A percentile compares a stretch with the other conserved stretches of the same genome.
Conservation (phyloP, 2,888 invertebrate genomes). For the Lochmaea crataegi region DNA sequence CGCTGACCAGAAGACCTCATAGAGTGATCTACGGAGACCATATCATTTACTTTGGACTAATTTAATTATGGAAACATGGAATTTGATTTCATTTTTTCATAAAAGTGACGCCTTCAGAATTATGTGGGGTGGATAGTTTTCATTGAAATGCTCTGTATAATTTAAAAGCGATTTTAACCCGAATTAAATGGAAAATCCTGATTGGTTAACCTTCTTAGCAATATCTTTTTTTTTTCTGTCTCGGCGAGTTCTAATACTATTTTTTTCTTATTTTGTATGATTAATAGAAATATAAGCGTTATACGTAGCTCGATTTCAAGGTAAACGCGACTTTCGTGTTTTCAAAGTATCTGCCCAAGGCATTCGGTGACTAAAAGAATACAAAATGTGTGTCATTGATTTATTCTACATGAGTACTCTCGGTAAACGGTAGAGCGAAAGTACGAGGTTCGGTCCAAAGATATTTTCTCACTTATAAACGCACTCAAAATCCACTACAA, state of each 20-base stretch:
- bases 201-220: neutral
- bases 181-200: neutral
- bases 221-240: neutral
- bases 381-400: slow-evolving; percentile 8
- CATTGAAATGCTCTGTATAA: too few relatives aligned
- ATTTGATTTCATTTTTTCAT: too few relatives aligned
- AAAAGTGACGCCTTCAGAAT: too few relatives aligned
- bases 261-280: neutral
- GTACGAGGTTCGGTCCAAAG: neutral
- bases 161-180: neutral
- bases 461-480: neutral
- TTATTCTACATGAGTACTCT: neutral
- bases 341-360: slow-evolving; percentile 1
- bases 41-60: too few relatives aligned
- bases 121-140: too few relatives aligned
- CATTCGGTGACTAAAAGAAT: slow-evolving; percentile 19
- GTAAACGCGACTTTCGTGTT: slow-evolving; percentile 1
- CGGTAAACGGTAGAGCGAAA: neutral
- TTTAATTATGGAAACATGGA: too few relatives aligned
- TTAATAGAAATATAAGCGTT: neutral
- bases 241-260: neutral
- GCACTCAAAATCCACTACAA: neutral
- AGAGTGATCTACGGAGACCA: too few relatives aligned
- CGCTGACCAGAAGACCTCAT: too few relatives aligned
- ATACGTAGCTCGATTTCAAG: neutral